phyloP scores from a whole-genome alignment of 64 coral and sea anemone species.

The Catalaphyllia jardinei region DNA sequence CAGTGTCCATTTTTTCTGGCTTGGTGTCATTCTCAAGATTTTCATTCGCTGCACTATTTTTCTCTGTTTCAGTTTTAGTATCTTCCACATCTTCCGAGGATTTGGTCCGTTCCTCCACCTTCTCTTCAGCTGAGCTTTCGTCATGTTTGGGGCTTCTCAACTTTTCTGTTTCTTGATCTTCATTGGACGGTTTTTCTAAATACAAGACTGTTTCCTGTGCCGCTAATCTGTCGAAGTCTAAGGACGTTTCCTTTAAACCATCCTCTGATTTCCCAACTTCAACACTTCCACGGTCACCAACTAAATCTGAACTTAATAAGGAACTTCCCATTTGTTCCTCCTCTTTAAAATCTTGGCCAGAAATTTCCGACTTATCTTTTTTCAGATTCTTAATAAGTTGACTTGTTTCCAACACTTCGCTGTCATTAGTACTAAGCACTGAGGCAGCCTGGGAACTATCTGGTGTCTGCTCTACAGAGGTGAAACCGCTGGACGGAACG shows the following conservation, averaged over 20 bases:
- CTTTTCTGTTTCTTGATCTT: neutral
- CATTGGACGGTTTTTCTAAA: neutral
- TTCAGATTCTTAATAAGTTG: neutral
- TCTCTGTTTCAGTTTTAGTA: neutral
- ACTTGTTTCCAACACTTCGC: neutral
- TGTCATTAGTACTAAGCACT: neutral
- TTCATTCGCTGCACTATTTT: neutral
- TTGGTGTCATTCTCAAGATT: neutral
- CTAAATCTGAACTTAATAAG: neutral
- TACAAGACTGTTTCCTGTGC: neutral
- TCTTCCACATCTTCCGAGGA: neutral
- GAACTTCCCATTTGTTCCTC: conserved; percentile 14
- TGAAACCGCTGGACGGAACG: neutral
- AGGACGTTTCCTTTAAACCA: neutral
- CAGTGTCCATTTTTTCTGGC: conserved; percentile 29
- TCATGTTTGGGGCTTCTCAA: neutral
- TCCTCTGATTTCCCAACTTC: neutral
- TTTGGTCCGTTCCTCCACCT: neutral
- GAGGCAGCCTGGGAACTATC: neutral
- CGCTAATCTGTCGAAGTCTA: neutral
- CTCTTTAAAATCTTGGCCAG: neutral
- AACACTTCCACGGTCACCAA: neutral
- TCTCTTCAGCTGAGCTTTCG: neutral
- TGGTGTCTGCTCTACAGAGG: neutral
- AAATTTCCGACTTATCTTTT: neutral